Percentiles rank a stretch among this genome's conserved stretches.
Conservation (phyloP, 2,797 vertebrate genomes). For the Allobates femoralis region DNA sequence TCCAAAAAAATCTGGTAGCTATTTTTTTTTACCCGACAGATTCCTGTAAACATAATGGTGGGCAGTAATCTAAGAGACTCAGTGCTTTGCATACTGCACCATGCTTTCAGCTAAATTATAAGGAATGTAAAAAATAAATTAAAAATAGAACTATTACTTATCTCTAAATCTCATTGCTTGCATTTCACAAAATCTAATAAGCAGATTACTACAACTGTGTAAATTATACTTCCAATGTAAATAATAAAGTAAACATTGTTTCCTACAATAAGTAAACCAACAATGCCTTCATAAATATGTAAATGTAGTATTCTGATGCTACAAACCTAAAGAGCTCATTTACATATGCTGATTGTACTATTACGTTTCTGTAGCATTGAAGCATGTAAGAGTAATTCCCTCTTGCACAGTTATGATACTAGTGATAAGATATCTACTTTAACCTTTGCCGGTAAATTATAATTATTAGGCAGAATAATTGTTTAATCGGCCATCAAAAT, state of each 20-base stretch:
- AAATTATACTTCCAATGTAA: background rate
- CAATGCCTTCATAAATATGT: constrained; percentile 33
- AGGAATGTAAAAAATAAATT: background rate
- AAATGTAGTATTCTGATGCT: constrained; percentile 45
- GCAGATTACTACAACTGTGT: background rate
- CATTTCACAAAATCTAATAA: background rate
- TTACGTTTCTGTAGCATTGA: constrained; percentile 57
- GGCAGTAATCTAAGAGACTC: too few relatives aligned
- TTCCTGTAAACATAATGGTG: too few relatives aligned
- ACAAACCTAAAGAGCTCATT: constrained; percentile 38
- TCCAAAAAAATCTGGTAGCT: too few relatives aligned
- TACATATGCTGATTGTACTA: constrained; percentile 54
- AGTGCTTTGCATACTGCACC: background rate
- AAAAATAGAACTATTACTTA: background rate
- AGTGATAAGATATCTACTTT: constrained; percentile 36
- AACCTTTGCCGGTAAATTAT: constrained; percentile 38
- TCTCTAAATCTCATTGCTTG: background rate
- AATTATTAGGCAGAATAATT: constrained; percentile 26
- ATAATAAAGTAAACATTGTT: constrained; percentile 25
- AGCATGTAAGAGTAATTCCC: constrained; percentile 23
- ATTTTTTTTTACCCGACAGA: too few relatives aligned
- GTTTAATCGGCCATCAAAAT: background rate
- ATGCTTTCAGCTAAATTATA: background rate
- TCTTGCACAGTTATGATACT: constrained; percentile 21
- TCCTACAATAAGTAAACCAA: constrained; percentile 13